Conservation (phyloP, 2,797 vertebrate genomes). For the Phalloptychus januarius region DNA sequence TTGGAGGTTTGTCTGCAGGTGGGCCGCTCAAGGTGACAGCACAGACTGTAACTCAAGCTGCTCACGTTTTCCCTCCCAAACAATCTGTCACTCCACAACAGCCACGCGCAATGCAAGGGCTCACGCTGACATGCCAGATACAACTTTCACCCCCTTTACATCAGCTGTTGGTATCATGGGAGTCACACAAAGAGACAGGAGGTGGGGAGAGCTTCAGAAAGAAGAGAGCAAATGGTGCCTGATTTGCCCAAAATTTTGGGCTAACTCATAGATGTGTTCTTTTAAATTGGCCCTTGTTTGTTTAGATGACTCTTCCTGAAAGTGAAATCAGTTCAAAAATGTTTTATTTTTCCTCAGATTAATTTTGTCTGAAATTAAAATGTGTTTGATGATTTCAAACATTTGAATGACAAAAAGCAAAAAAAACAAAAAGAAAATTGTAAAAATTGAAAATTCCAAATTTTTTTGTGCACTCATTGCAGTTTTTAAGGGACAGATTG, state of each 20-base stretch:
- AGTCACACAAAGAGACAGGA: constrained; percentile 3
- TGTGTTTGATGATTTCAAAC: background rate
- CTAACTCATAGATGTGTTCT: background rate
- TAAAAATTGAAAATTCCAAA: too few relatives aligned
- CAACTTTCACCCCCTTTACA: constrained; percentile 40
- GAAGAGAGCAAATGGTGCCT: background rate
- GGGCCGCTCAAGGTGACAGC: constrained; percentile 54
- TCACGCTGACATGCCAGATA: constrained; percentile 15
- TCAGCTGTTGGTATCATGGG: constrained; percentile 19
- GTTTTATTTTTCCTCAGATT: background rate
- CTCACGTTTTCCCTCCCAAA: constrained; percentile 31
- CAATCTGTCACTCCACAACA: constrained; percentile 35
- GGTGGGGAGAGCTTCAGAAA: background rate
- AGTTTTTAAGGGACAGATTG: background rate
- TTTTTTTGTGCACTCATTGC: too few relatives aligned
- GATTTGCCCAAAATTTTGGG: background rate
- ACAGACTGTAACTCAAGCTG: constrained; percentile 53
- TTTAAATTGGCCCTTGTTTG: background rate
- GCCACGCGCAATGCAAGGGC: constrained; percentile 7
- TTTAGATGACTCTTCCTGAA: background rate
- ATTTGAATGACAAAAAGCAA: background rate
- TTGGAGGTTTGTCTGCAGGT: constrained; percentile 54
- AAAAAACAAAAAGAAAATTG: background rate
- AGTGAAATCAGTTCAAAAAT: background rate
- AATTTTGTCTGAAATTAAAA: background rate